These are phyloP conservation scores for Notodonta dromedarius DNA, from an alignment of 2,888 invertebrate species.

Conservation along the genomic window DNA sequence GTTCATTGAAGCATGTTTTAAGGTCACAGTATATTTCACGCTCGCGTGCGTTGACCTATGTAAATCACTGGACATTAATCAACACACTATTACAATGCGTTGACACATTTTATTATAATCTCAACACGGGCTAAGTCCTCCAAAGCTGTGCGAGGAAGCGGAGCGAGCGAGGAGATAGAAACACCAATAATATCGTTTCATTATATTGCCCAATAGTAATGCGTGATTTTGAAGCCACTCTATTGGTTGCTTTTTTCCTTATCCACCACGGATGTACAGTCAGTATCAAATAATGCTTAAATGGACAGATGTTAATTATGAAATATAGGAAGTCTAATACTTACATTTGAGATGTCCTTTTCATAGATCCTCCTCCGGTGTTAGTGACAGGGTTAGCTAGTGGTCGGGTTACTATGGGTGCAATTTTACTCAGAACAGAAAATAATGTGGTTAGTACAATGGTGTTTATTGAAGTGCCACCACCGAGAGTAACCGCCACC, in stretches of 20 bases:
- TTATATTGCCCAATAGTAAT: not conserved
- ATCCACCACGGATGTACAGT: too few species aligned
- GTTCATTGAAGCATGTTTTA: slow-evolving; percentile 23
- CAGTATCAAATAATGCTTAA: not conserved
- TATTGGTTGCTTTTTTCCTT: not conserved
- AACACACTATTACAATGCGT: slow-evolving; percentile 1
- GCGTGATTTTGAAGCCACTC: not conserved
- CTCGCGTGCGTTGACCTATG: slow-evolving; percentile 10
- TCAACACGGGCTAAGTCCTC: not conserved
- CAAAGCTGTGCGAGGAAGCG: not conserved
- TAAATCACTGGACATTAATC: slow-evolving; percentile 7
- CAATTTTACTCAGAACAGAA: slow-evolving; percentile 72
- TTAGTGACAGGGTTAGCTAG: slow-evolving; percentile 62
- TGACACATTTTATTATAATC: not conserved
- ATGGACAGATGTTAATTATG: not conserved
- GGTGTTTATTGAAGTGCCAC: slow-evolving; percentile 40
- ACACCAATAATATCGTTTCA: not conserved
- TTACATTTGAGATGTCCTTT: slow-evolving; percentile 5
- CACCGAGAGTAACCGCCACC: slow-evolving; percentile 57
- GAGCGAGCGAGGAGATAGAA: not conserved
- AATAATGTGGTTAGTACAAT: slow-evolving; percentile 68
- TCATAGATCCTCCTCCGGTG: slow-evolving; percentile 17
- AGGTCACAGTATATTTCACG: slow-evolving; percentile 1
- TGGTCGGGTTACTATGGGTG: slow-evolving; percentile 72
- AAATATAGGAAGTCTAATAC: not conserved